Conservation (phyloP, 2,888 invertebrate species). For the Xiphydria camelus region DNA sequence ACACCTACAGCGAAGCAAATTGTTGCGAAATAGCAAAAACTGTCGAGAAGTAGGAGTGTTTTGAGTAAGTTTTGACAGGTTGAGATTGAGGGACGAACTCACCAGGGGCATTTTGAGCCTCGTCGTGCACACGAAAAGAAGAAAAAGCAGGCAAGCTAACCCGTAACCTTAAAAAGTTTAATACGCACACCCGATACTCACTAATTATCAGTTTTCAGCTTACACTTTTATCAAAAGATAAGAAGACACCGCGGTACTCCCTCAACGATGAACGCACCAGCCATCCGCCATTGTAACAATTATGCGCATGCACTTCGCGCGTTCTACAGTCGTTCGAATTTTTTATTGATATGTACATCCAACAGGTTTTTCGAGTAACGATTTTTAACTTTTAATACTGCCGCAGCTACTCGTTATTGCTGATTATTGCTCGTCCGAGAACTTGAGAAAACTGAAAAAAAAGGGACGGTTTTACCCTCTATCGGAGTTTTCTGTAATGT, state of each 20-base stretch:
- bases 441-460: no score
- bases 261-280: constrained; percentile 2
- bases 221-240: constrained; percentile 13
- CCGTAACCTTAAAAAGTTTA: not conserved
- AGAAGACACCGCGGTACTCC: constrained; percentile 1
- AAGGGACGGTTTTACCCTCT: no score
- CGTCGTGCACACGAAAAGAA: constrained; percentile 30
- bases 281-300: constrained; percentile 12
- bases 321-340: no score
- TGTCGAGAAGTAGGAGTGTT: constrained; percentile 2
- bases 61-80: constrained; percentile 9
- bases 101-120: constrained; percentile 50
- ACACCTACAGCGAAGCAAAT: no score
- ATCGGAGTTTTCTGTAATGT: no score
- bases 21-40: no score
- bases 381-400: no score
- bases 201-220: constrained; percentile 10
- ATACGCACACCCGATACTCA: not conserved
- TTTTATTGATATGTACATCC: no score
- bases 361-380: no score
- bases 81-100: constrained; percentile 27
- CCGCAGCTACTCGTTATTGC: no score
- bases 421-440: no score
- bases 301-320: constrained; percentile 10
- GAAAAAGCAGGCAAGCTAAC: constrained; percentile 5